phyloP scores from a whole-genome alignment of 2,888 invertebrate genomes.

The Bellardia bayeri region DNA sequence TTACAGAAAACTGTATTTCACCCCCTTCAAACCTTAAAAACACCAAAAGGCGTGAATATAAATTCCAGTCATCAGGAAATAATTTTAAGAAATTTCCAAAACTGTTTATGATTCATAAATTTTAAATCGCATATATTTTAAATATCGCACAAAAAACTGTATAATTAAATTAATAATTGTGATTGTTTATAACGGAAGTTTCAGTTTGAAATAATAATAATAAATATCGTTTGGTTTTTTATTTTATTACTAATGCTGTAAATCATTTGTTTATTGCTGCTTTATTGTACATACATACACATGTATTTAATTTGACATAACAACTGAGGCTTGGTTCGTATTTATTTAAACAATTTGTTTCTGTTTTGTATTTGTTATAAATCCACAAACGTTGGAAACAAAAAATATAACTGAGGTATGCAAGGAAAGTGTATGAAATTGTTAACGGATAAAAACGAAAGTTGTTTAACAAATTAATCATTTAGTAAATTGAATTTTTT shows the following conservation, averaged over 20 bases:
- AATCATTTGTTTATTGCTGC: constrained; percentile 58
- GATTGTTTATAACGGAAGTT: constrained; percentile 36
- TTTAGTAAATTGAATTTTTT: constrained; percentile 35
- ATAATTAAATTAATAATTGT: no score
- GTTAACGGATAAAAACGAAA: constrained; percentile 52
- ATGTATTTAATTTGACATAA: constrained; percentile 65
- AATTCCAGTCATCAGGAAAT: constrained; percentile 7
- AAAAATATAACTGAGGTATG: neutral
- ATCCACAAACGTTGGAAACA: neutral
- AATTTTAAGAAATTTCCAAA: neutral
- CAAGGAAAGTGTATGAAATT: neutral
- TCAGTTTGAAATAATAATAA: constrained; percentile 21
- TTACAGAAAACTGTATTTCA: no score
- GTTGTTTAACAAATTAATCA: constrained; percentile 69
- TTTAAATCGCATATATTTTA: neutral
- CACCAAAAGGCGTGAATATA: neutral
- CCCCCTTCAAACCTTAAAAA: neutral
- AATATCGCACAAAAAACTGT: no score
- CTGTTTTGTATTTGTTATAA: neutral
- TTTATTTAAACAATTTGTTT: constrained; percentile 56
- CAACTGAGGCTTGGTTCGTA: constrained; percentile 62
- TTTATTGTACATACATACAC: neutral
- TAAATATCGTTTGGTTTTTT: neutral
- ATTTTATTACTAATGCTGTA: constrained; percentile 40
- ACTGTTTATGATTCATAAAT: constrained; percentile 16